These are phyloP conservation scores for Moxostoma hubbsi DNA, from an alignment of 2,797 vertebrate genomes.

Conservation along the genomic window DNA sequence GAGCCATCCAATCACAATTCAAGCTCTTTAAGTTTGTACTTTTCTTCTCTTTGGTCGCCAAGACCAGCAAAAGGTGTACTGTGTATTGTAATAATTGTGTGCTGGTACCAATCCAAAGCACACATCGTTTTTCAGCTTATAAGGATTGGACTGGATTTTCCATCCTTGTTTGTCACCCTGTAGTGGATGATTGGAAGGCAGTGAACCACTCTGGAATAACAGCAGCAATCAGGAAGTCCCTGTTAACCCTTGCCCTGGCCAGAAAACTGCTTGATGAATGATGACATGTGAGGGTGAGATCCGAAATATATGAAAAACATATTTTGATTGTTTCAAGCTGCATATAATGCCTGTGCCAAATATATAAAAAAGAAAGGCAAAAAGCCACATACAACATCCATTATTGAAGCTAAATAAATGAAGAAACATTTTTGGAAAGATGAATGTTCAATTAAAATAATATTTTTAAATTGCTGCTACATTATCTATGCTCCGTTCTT, in stretches of 20 bases:
- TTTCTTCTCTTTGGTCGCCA: slow-evolving; percentile 26
- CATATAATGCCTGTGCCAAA: slow-evolving; percentile 23
- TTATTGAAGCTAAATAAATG: slow-evolving; percentile 10
- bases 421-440: slow-evolving; percentile 13
- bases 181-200: slow-evolving; percentile 52
- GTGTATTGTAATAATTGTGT: slow-evolving; percentile 42
- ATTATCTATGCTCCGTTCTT: neutral
- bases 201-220: slow-evolving; percentile 57
- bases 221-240: slow-evolving; percentile 53
- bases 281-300: slow-evolving; percentile 31
- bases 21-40: neutral
- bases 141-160: slow-evolving; percentile 48
- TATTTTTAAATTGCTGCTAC: neutral
- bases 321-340: slow-evolving; percentile 52
- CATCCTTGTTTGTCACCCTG: slow-evolving; percentile 45
- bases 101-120: slow-evolving; percentile 50
- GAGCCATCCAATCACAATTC: slow-evolving; percentile 11
- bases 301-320: slow-evolving; percentile 38
- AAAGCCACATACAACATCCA: slow-evolving; percentile 31
- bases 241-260: slow-evolving; percentile 50
- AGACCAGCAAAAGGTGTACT: slow-evolving; percentile 31
- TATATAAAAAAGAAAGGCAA: slow-evolving; percentile 6
- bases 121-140: slow-evolving; percentile 56
- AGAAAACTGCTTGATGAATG: slow-evolving; percentile 49
- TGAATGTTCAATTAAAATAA: neutral